A percentile compares a stretch with the other conserved stretches of the same genome.
These are phyloP conservation scores for Eurosta solidaginis DNA, from an alignment of 1,140 invertebrate species.

Conservation along the genomic window DNA sequence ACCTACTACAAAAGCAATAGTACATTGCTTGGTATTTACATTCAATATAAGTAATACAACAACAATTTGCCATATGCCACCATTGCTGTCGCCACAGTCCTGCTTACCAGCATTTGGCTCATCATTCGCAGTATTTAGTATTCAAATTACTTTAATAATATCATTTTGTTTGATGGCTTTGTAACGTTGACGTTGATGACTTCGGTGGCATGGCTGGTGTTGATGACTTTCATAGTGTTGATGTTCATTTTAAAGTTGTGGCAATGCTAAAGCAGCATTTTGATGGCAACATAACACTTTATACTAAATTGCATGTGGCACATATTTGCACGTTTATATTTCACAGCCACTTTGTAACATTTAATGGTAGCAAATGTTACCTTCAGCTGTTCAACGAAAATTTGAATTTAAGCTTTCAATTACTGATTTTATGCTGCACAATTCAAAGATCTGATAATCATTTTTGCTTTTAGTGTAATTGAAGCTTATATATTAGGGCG, in stretches of 20 bases:
- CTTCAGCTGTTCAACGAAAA: neutral
- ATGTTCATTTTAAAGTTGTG: neutral
- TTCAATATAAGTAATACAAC: too few relatives aligned
- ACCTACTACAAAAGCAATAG: too few relatives aligned
- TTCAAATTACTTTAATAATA: slow-evolving; percentile 28
- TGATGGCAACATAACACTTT: neutral
- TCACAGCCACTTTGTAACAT: slow-evolving; percentile 17
- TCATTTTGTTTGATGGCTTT: slow-evolving; percentile 9
- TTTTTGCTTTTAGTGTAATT: too few relatives aligned
- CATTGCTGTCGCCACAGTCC: neutral
- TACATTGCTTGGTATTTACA: too few relatives aligned
- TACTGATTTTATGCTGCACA: neutral
- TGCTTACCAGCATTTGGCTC: neutral
- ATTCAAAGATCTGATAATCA: too few relatives aligned
- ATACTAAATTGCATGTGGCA: neutral
- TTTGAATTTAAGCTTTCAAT: neutral
- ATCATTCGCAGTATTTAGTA: neutral
- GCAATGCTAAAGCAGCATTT: too few relatives aligned
- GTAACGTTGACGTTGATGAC: neutral
- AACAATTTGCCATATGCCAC: neutral
- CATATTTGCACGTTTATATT: neutral
- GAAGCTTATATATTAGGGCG: too few relatives aligned
- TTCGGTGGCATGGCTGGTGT: neutral
- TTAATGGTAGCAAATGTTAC: neutral
- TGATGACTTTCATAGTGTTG: neutral